These are phyloP conservation scores for Theonella swinhoei DNA, from an alignment of 37 sponge, comb jelly and placozoan species.

Conservation along the genomic window DNA sequence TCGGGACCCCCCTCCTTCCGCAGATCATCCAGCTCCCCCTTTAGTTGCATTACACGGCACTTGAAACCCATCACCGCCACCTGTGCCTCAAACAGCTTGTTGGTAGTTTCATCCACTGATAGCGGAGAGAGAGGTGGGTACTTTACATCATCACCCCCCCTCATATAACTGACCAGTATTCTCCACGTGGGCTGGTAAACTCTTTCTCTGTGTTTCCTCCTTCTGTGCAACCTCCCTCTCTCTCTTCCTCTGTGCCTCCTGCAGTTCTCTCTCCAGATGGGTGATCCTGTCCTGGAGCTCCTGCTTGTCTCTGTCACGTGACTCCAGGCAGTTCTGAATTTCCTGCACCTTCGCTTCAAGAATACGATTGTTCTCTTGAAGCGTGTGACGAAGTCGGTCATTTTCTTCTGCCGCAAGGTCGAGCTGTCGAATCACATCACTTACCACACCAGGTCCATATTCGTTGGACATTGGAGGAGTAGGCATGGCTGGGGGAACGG, in stretches of 20 bases:
- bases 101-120: constrained; percentile 26
- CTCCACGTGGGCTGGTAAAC: not conserved
- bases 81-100: constrained; percentile 55
- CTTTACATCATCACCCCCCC: too few relatives aligned
- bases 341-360: constrained; percentile 32
- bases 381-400: not conserved
- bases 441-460: not conserved
- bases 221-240: too few relatives aligned
- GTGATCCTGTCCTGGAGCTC: not conserved
- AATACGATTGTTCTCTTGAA: constrained; percentile 28
- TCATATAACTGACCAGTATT: not conserved
- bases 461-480: too few relatives aligned
- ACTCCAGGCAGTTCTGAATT: not conserved
- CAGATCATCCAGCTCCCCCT: constrained; percentile 43
- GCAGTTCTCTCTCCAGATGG: not conserved
- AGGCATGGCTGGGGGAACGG: too few relatives aligned
- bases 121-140: not conserved
- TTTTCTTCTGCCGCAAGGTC: constrained; percentile 35
- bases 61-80: constrained; percentile 72
- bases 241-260: not conserved
- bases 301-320: not conserved
- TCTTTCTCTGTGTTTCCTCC: not conserved
- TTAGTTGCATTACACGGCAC: constrained; percentile 51
- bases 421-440: constrained; percentile 7
- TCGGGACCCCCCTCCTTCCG: not conserved